Conservation (phyloP, 2,797 vertebrate genomes). For the Philypnodon macrostomus region DNA sequence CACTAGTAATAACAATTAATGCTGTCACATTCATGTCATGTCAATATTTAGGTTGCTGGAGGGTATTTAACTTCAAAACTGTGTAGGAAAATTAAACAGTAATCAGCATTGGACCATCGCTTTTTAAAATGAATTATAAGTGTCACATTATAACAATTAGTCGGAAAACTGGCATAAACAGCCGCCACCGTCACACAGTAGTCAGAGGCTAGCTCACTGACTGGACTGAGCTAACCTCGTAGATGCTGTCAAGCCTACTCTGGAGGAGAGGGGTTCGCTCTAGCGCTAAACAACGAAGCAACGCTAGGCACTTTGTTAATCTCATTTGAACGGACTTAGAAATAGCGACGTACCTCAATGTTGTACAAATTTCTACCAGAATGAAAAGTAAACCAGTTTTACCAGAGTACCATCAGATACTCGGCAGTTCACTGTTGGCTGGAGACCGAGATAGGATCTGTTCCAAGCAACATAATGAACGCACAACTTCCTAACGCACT, state of each 20-base stretch:
- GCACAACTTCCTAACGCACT: background rate
- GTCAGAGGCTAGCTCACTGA: conserved; percentile 35
- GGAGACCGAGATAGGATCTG: conserved; percentile 27
- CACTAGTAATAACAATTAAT: background rate
- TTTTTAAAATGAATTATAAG: background rate
- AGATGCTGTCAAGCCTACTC: conserved; percentile 48
- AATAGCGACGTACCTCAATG: conserved; percentile 44
- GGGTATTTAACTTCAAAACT: background rate
- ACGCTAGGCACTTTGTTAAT: conserved; percentile 13
- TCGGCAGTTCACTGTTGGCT: conserved; percentile 39
- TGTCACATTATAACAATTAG: too few relatives aligned
- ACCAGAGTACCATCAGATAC: conserved; percentile 22
- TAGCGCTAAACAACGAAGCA: conserved; percentile 17
- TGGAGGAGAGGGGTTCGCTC: conserved; percentile 4
- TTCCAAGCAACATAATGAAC: accelerated
- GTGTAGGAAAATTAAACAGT: conserved; percentile 4
- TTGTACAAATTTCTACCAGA: conserved; percentile 12
- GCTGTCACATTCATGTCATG: background rate
- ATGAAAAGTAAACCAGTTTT: conserved; percentile 23
- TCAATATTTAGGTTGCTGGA: background rate
- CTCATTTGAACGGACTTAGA: too few relatives aligned
- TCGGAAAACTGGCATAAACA: background rate
- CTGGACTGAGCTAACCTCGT: conserved; percentile 48
- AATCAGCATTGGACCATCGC: background rate
- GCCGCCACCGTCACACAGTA: conserved; percentile 12